Base-by-base conservation (phyloP, 2,113 vertebrate species). In the Protomyctophum bolini region DNA sequence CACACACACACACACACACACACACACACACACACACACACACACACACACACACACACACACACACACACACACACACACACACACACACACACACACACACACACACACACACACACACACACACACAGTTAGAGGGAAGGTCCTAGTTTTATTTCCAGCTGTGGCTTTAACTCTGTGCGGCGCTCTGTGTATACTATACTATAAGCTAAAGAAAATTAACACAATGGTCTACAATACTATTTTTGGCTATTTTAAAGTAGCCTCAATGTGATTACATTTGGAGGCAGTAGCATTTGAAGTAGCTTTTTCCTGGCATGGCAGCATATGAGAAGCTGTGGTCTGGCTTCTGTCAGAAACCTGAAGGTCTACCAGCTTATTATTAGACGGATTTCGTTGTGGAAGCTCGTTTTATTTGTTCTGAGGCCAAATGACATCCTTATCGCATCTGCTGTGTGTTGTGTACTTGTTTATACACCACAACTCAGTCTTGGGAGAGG, bases 371-470 rank as follows among this genome's bases (percentile, higher is more conserved):
- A 82, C 73, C 74, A 79, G 73, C 77, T 75, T 84, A 86, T 84
- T 86, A 88, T 87, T 81, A 80, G 61, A 59, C 81, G 51, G 80
- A 81, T 89, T 80, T 84, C 77, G 68, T 78, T 78, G 76, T 75
- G 81, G 72, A 85, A 74, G 81, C 63, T 87, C 68, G 72, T 66
- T 83, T 85, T 83, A 82, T 88, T 86, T 86, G 85, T 89, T 84
- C 83, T 47, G 73, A 63, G 11, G 85, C 83, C 86, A 86, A 86
- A 89, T 85, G 46, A 84, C 77, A 88, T 86, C 86, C 88, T 91
- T 90, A 91, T 89, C 83, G 70, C 89, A 92, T 92, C 87, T 91
- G 87, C 76, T 83, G 86, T 86, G 66, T 83, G 86, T 84, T 89
- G 21, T 84, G 82, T 84, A 55, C 83, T 89, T 91, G 85, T 88